Base-by-base conservation (phyloP, 2,888 invertebrate species). In the Polydrusus pterygomalis region DNA sequence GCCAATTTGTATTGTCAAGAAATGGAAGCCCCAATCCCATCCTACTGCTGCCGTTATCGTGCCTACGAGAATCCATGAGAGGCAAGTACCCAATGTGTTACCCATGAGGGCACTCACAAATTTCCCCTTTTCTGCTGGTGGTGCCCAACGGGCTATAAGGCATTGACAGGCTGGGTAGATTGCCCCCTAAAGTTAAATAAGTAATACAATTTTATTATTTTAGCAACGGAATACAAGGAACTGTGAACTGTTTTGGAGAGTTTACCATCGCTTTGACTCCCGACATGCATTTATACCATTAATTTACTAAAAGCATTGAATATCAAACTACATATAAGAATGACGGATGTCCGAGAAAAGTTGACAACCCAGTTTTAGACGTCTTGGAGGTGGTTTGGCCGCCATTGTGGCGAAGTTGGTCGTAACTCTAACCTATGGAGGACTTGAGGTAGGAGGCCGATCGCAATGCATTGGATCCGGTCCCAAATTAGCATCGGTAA, bases 21-120 rank as follows among this genome's bases (percentile, higher is more conserved):
- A 87, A 82, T 93, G 93, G 87, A 93, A 94, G 1, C 92, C 93
- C 83, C 90, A 91, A 25, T 89, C 90, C 94, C 94, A 94, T 73
- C 92, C 92, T 20, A 90, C 87, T 11, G 86, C 85, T 69, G 92
- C 91, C 70, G 93, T 91, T 0, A 94, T 88, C 0, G 90, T 86
- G 2, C 93, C 93, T 38, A 92, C 90, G 1, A 93, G 84, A 0
- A 93, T 92, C 90, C 92, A 93, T 0, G 93, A 92, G 1, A 93
- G 87, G 0, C 93, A 91, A 0, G 93, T 93, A 2, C 92, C 94
- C 69, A 94, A 89, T 0, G 93, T 93, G 6, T 94, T 94, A 11
- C 94, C 94, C 90, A 93, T 91, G 81, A 94, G 88, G 0, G 93
- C 91, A 81, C 92, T 92, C 0, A 94, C 89, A 82, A 94, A 94